Evolutionary conservation across 1,140 invertebrate genomes (phyloP), one percentile per base, ranked within the genome.

Genomic region (Cephus cinctus): DNA sequence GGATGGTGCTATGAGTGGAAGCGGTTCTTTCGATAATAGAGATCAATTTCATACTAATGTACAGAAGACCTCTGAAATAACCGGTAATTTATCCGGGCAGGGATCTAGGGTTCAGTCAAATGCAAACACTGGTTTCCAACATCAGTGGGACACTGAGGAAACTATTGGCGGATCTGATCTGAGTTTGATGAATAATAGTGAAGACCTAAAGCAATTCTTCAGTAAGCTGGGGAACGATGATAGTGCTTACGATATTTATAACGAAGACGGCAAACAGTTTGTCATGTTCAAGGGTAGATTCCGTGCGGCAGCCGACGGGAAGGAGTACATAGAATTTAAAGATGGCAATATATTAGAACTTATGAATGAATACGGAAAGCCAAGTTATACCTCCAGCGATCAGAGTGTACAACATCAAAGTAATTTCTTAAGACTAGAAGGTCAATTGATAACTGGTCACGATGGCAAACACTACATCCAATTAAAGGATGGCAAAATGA

Each of bases 101-200:
- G 3, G 12, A 30, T 12, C 9, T 9, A 4, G 27, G 27, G 3
- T 9, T 3, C 14, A 30, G 9, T 30, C 27, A 30, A 30, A 30
- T 30, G 11, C n/a, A n/a, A n/a, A n/a, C n/a, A n/a, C n/a, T n/a
- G n/a, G n/a, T n/a, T n/a, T 1, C 43, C n/a, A 21, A 18, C 6
- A 62, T 73, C 15, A 60, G 47, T 11, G 67, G 71, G 60, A 71
- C 52, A 55, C 63, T 4, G 67, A 71, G 11, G 64, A 70, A 0
- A 57, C 50, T 1, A 4, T 73, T 4, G 50, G 50, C 2, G 35
- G 36, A 6, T 41, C 47, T 1, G 65, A 67, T 19, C 40, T 69
- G 15, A 51, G 57, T 5, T 47, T 63, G n/a, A n/a, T n/a, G n/a
- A n/a, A n/a, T n/a, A n/a, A n/a, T n/a, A n/a, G 41, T 2, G 43